Conservation (phyloP, 2,888 invertebrate species). For the Bembecia ichneumoniformis region DNA sequence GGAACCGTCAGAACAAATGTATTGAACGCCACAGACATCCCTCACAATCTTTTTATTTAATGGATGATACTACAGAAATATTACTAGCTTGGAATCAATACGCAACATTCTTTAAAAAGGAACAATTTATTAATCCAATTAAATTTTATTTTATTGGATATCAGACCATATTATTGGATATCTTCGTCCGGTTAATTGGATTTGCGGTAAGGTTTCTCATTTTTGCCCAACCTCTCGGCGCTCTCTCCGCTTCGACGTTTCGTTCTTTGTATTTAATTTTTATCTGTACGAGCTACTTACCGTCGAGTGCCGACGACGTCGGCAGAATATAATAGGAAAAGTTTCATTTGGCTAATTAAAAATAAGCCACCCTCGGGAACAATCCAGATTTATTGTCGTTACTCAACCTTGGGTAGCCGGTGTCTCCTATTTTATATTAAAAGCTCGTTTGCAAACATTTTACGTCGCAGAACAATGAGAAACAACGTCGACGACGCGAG, state of each 20-base stretch:
- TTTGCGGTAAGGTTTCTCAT: constrained; percentile 43
- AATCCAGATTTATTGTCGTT: constrained; percentile 54
- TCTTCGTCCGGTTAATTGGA: constrained; percentile 55
- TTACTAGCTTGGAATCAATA: constrained; percentile 19
- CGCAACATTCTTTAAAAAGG: not conserved
- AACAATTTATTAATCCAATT: not conserved
- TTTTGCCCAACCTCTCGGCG: constrained; percentile 33
- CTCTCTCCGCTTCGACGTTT: constrained; percentile 24
- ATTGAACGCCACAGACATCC: constrained; percentile 42
- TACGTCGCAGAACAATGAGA: constrained; percentile 35
- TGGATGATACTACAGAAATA: constrained; percentile 44
- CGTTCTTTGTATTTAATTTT: constrained; percentile 50
- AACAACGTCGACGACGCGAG: constrained; percentile 34
- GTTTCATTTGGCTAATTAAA: constrained; percentile 68
- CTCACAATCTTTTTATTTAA: constrained; percentile 54
- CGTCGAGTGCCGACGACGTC: constrained; percentile 31
- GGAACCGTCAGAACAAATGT: constrained; percentile 49
- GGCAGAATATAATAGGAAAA: constrained; percentile 58
- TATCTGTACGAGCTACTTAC: constrained; percentile 30
- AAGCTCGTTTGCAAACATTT: constrained; percentile 41
- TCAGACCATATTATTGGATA: constrained; percentile 40
- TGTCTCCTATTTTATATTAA: constrained; percentile 40
- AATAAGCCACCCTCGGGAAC: constrained; percentile 52
- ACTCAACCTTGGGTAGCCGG: constrained; percentile 35
- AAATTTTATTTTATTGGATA: constrained; percentile 9